Conservation (phyloP, 2,797 vertebrate genomes). For the Mormyrus hasselquistii region DNA sequence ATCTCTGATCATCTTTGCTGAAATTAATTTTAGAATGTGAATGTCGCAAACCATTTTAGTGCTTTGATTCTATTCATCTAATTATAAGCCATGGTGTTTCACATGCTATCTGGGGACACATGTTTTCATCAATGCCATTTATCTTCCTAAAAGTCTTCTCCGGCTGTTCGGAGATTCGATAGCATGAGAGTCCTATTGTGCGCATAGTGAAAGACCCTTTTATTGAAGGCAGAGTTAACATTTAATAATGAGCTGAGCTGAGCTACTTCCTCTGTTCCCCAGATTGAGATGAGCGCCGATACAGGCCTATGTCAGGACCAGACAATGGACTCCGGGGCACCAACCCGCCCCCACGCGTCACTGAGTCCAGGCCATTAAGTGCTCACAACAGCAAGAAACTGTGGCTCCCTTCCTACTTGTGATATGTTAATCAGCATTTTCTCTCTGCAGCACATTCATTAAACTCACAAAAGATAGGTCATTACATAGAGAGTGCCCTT, state of each 20-base stretch:
- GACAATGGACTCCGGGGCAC: neutral
- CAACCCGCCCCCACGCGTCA: constrained; percentile 11
- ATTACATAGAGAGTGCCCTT: constrained; percentile 69
- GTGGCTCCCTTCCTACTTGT: constrained; percentile 44
- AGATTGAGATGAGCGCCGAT: constrained; percentile 1
- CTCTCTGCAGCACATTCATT: constrained; percentile 66
- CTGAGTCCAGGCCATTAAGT: constrained; percentile 16
- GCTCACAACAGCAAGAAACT: constrained; percentile 15
- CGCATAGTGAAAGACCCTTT: constrained; percentile 19
- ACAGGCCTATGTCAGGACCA: neutral
- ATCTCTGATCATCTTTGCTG: neutral
- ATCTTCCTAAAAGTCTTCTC: neutral
- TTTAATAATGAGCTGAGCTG: constrained; percentile 16
- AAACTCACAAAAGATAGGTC: constrained; percentile 62
- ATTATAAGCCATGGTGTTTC: neutral
- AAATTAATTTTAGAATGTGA: constrained; percentile 2
- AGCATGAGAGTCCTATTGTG: constrained; percentile 17
- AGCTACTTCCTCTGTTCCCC: constrained; percentile 4
- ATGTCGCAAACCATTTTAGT: neutral
- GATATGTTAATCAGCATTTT: constrained; percentile 70
- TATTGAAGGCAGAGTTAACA: constrained; percentile 16
- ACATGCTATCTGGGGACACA: neutral
- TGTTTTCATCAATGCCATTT: constrained; percentile 6
- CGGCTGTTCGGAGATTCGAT: constrained; percentile 7
- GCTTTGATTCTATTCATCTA: constrained; percentile 15